phyloP scores from a whole-genome alignment of 2,113 vertebrate genomes.

The Lophius piscatorius region DNA sequence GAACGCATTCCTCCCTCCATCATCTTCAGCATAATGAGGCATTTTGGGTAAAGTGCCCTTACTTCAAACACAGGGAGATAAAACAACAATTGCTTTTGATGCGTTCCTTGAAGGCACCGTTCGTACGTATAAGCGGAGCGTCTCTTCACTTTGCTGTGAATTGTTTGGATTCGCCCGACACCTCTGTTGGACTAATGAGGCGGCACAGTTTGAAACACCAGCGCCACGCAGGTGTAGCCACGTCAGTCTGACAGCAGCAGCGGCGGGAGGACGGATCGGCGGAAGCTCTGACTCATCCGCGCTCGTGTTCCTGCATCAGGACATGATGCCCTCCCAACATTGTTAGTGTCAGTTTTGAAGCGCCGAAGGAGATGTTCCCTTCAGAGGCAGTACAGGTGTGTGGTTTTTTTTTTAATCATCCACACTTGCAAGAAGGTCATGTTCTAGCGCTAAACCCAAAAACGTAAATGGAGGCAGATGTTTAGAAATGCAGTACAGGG shows the following conservation, averaged over 20 bases:
- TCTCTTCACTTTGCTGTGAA: slow-evolving; percentile 22
- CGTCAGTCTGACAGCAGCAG: slow-evolving; percentile 35
- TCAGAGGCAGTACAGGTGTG: too few relatives aligned
- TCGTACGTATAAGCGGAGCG: too few relatives aligned
- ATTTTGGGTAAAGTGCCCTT: too few relatives aligned
- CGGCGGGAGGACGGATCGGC: slow-evolving; percentile 48
- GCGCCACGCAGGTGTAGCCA: slow-evolving; percentile 23
- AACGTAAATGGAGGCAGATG: too few relatives aligned
- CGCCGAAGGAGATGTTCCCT: too few relatives aligned
- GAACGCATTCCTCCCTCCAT: too few relatives aligned
- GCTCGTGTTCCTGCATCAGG: slow-evolving; percentile 28
- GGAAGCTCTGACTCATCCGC: slow-evolving; percentile 39
- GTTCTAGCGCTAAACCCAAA: too few relatives aligned
- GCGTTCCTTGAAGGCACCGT: slow-evolving; percentile 18
- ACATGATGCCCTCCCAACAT: slow-evolving; percentile 15
- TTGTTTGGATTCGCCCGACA: slow-evolving; percentile 27
- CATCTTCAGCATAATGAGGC: too few relatives aligned
- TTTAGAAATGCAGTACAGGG: too few relatives aligned
- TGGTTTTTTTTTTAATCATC: too few relatives aligned
- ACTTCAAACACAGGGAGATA: neutral
- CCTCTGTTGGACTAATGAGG: slow-evolving; percentile 35
- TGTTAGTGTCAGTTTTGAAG: slow-evolving; percentile 30
- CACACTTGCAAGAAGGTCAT: too few relatives aligned
- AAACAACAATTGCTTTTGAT: slow-evolving; percentile 15
- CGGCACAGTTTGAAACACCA: slow-evolving; percentile 30